phyloP scores from a whole-genome alignment of 2,113 vertebrate genomes.

The Rhombomys opimus region DNA sequence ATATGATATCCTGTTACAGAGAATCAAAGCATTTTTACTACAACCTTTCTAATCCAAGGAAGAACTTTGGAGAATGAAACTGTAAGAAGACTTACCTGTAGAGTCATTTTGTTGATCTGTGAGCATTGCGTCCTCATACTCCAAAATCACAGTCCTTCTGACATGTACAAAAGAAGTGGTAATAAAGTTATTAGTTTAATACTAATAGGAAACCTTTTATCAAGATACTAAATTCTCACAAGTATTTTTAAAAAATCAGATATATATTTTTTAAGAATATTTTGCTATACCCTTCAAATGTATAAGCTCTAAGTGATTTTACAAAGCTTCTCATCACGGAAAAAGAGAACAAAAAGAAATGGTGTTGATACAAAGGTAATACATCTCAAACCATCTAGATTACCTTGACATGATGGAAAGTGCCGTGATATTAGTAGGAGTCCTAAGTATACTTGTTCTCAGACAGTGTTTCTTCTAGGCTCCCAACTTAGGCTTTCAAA shows the following conservation, averaged over 20 bases:
- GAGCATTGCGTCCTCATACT: neutral
- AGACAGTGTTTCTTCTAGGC: neutral
- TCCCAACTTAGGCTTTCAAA: neutral
- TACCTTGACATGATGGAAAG: neutral
- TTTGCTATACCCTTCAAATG: neutral
- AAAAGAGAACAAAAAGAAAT: neutral
- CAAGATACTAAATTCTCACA: neutral
- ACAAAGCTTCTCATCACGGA: neutral
- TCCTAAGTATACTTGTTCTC: neutral
- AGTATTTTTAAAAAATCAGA: neutral
- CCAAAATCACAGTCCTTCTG: neutral
- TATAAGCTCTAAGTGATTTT: neutral
- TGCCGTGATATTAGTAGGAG: neutral
- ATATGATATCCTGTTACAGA: neutral
- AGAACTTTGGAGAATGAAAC: neutral
- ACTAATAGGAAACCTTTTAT: neutral
- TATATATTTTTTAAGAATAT: neutral
- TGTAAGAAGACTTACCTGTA: neutral
- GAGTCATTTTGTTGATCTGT: neutral
- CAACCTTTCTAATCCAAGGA: neutral
- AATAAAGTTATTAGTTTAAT: neutral
- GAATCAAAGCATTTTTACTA: neutral
- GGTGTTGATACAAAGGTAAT: neutral
- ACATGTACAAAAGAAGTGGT: neutral
- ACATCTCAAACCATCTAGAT: neutral